Conservation (phyloP, 2,113 vertebrate genomes). For the Cromileptes altivelis region DNA sequence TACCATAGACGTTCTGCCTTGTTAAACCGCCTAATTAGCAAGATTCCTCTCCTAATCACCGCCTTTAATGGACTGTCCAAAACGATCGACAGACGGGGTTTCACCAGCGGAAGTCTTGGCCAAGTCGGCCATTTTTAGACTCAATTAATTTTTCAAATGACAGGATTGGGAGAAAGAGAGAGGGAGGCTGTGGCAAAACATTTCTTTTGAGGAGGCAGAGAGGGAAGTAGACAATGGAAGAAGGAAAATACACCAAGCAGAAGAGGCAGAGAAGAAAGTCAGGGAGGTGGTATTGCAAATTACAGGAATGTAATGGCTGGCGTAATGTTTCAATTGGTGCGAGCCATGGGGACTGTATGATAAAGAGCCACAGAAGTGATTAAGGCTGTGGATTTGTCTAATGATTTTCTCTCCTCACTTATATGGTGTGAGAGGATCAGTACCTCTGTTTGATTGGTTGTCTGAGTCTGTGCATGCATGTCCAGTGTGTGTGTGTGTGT, state of each 20-base stretch:
- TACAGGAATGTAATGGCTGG: slow-evolving; percentile 50
- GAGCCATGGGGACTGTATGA: slow-evolving; percentile 52
- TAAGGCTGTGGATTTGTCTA: slow-evolving; percentile 62
- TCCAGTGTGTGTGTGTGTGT: neutral
- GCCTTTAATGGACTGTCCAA: slow-evolving; percentile 68
- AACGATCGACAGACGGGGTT: slow-evolving; percentile 58
- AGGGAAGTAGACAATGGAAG: slow-evolving; percentile 3
- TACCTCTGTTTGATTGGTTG: neutral
- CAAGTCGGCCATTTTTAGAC: slow-evolving; percentile 61
- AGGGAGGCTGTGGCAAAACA: neutral
- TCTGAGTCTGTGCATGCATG: neutral
- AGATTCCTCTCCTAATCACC: slow-evolving; percentile 66
- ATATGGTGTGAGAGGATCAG: slow-evolving; percentile 28
- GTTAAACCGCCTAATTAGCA: slow-evolving; percentile 70
- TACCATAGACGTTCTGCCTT: slow-evolving; percentile 52
- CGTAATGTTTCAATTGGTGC: slow-evolving; percentile 51
- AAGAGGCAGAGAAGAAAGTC: slow-evolving; percentile 1
- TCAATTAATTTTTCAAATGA: slow-evolving; percentile 48
- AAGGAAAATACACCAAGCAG: slow-evolving; percentile 17
- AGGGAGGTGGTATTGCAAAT: slow-evolving; percentile 30
- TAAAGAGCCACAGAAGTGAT: slow-evolving; percentile 59
- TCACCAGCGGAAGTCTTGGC: slow-evolving; percentile 44
- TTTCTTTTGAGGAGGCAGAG: neutral
- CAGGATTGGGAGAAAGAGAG: neutral
- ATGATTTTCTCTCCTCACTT: slow-evolving; percentile 56